These are phyloP conservation scores for Scyliorhinus canicula DNA, from an alignment of 2,797 vertebrate genomes.

Conservation along the genomic window DNA sequence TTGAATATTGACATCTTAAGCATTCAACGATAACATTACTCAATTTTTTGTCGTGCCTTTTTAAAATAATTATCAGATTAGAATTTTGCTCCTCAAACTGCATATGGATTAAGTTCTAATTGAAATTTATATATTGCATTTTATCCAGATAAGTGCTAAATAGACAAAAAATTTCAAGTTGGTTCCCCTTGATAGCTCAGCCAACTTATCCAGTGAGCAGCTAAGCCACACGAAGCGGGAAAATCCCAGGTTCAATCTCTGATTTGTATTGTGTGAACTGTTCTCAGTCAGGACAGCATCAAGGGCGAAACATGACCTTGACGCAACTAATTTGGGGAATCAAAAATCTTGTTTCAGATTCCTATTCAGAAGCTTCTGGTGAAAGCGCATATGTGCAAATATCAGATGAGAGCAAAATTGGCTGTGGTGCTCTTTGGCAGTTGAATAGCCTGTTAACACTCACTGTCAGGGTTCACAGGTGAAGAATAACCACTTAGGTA, in stretches of 20 bases:
- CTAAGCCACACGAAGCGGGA: background rate
- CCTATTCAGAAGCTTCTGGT: background rate
- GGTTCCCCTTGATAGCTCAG: background rate
- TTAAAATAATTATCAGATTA: background rate
- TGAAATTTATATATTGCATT: background rate
- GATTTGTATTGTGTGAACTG: background rate
- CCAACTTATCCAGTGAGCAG: background rate
- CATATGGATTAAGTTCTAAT: background rate
- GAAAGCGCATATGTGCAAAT: background rate
- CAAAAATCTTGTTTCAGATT: background rate
- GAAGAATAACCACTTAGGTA: background rate
- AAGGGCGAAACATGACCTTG: no score
- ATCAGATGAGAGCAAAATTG: background rate
- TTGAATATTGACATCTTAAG: background rate
- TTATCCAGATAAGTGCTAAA: background rate
- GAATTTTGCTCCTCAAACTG: background rate
- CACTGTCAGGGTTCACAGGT: background rate
- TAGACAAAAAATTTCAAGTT: background rate
- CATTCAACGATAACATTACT: background rate
- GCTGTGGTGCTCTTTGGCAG: background rate
- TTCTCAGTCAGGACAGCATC: background rate
- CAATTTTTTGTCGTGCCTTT: background rate
- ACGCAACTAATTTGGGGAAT: background rate
- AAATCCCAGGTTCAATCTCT: background rate
- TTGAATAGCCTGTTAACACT: background rate